Evolutionary conservation across 1,140 invertebrate genomes (phyloP), one percentile per base, ranked within the genome.

Genomic region (Drosophila melanogaster): DNA sequence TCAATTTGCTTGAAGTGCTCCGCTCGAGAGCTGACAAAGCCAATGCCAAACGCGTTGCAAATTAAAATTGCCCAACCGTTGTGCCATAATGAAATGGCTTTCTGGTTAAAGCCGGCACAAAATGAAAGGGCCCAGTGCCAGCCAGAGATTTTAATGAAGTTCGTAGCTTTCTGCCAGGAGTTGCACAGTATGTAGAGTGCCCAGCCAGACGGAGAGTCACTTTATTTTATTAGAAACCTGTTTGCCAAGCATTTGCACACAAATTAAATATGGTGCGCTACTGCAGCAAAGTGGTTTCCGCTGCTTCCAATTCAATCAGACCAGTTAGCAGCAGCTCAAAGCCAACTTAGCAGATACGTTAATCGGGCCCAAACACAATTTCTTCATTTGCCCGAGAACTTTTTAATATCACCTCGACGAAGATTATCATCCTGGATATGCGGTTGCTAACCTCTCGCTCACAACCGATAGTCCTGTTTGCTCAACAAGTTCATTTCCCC

Each of bases 221-320:
- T 86, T 86, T 83, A 86, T 86, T 86, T 86, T 86, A 86, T 86
- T 86, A 89, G 60, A 61, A 87, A 83, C 83, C 78, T 83, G 83
- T 83, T 81, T 81, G 70, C 59, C 55, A 49, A 56, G 79, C 47
- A 77, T 83, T 81, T 87, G 57, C 64, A 71, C 56, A 72, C 64
- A 79, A 85, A 77, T 77, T 85, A 85, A 85, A 85, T 80, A 69
- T 73, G 66, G 57, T 79, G 41, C 41, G 57, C 22, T 50, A 50
- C 61, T 44, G 55, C 55, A 49, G 66, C 64, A 69, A 69, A 70
- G 66, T 70, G 66, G 50, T 40, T 56, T 67, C 24, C 49, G 50
- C 50, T 47, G 62, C 66, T 40, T 2, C 33, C 62, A 89, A 87
- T 87, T 83, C 75, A 87, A 87, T 87, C 80, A 77, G 55, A 50